Conservation (phyloP, 2,113 vertebrate genomes). For the Aleadryas rufinucha region DNA sequence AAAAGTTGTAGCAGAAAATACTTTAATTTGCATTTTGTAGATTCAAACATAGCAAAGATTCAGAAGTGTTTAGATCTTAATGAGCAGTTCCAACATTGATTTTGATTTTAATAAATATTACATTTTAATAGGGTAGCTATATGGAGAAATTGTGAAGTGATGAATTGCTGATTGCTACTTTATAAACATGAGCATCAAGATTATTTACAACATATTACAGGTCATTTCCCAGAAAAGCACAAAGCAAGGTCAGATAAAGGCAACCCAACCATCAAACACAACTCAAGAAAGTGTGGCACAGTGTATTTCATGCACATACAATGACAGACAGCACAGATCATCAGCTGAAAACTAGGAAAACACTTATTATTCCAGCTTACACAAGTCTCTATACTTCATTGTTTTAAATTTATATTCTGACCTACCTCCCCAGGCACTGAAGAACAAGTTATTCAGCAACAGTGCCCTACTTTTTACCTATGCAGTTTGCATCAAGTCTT, state of each 20-base stretch:
- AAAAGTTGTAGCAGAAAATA: constrained; percentile 56
- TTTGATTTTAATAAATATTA: constrained; percentile 53
- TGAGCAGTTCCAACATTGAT: neutral
- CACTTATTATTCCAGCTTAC: neutral
- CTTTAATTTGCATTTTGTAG: constrained; percentile 61
- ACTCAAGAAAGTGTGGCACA: neutral
- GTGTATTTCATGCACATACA: neutral
- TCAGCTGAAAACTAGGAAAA: neutral
- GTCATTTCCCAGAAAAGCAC: constrained; percentile 20
- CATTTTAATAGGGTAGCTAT: neutral
- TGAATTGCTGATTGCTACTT: neutral
- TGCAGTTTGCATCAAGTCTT: neutral
- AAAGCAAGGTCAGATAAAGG: constrained; percentile 13
- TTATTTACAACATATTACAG: constrained; percentile 57
- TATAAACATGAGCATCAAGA: constrained; percentile 26
- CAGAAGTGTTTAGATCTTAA: constrained; percentile 8
- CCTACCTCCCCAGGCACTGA: neutral
- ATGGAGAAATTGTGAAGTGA: neutral
- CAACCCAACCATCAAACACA: constrained; percentile 11
- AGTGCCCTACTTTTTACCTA: neutral
- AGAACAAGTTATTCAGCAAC: neutral
- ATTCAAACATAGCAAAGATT: constrained; percentile 48
- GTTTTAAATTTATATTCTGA: neutral
- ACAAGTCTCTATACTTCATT: neutral
- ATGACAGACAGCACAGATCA: neutral